These are phyloP conservation scores for Tipula lateralis DNA, from an alignment of 2,888 invertebrate genomes.

Conservation along the genomic window DNA sequence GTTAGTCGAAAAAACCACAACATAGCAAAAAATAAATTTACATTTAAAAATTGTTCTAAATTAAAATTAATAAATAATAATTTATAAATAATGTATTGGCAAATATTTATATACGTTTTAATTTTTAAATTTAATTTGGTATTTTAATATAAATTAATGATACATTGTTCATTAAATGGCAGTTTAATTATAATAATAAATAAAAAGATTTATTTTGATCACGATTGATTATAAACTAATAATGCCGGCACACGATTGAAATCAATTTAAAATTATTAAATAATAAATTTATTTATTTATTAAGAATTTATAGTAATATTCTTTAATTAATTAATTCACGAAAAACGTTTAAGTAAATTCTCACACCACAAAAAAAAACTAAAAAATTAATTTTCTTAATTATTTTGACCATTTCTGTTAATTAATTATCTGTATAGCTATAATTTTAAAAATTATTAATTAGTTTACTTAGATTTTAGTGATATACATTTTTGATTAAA, in stretches of 20 bases:
- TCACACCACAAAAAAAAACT: not conserved
- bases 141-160: not conserved
- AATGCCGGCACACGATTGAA: constrained; percentile 4
- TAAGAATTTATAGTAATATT: not conserved
- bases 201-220: not conserved
- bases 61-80: constrained; percentile 19
- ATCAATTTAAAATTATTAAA: not conserved
- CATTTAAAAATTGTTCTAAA: not conserved
- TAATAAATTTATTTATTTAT: not conserved
- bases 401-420: not conserved
- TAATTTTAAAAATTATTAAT: constrained; percentile 1
- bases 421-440: too few relatives aligned
- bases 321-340: not conserved
- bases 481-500: not conserved
- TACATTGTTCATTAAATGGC: not conserved
- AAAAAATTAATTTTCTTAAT: not conserved
- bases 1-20: not conserved
- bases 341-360: not conserved
- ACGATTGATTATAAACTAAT: not conserved
- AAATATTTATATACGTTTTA: not conserved
- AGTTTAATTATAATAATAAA: not conserved
- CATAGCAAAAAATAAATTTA: not conserved
- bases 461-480: not conserved
- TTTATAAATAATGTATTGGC: not conserved
- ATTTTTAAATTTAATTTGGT: constrained; percentile 3